Evolutionary conservation across 2,888 invertebrate species (phyloP).

Genomic region (Elgonia sp.): DNA sequence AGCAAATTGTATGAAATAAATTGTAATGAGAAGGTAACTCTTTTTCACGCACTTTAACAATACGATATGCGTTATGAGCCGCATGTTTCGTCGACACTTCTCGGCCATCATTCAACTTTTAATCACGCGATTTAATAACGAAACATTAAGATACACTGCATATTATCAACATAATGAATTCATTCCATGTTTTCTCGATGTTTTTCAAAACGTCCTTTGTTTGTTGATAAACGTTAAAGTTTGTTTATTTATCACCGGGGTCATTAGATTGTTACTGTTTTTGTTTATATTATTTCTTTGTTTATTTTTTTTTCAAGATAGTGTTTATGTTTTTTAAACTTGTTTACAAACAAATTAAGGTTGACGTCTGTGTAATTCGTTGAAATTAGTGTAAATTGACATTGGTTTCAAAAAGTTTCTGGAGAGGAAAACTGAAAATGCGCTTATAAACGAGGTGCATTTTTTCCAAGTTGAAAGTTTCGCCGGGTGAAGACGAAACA

Average conservation of each 20-base stretch:
- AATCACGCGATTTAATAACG: conserved; percentile 22
- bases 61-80: conserved; percentile 1
- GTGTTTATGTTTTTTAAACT: not conserved
- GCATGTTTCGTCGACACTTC: conserved; percentile 11
- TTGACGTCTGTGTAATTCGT: too few species aligned
- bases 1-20: conserved; percentile 67
- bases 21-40: conserved; percentile 46
- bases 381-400: too few species aligned
- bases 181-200: not conserved
- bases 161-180: conserved; percentile 12
- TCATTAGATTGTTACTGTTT: too few species aligned
- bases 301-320: not conserved
- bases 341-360: not conserved
- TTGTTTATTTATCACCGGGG: not conserved
- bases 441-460: conserved; percentile 27
- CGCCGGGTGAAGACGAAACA: conserved; percentile 35
- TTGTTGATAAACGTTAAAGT: not conserved
- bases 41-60: conserved; percentile 41
- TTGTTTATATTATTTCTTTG: too few species aligned
- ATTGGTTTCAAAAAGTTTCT: too few species aligned
- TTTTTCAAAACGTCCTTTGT: not conserved
- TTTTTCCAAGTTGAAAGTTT: conserved; percentile 26
- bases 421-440: not conserved
- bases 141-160: not conserved
- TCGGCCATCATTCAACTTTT: conserved; percentile 37